phyloP scores from a whole-genome alignment of 2,797 vertebrate genomes.

The Trichosurus vulpecula region DNA sequence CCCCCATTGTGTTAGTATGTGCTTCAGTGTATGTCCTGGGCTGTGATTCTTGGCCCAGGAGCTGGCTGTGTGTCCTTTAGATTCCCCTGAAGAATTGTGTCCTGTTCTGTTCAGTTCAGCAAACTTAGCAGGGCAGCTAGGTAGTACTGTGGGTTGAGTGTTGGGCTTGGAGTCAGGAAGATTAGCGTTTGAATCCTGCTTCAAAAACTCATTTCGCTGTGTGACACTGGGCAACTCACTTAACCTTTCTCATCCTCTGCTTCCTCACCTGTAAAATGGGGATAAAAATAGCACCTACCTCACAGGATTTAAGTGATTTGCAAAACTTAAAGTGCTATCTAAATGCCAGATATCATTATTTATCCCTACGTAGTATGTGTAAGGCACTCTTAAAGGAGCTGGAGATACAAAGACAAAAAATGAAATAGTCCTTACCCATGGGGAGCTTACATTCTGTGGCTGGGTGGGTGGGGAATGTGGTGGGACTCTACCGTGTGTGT shows the following conservation, averaged over 20 bases:
- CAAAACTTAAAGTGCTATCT: background rate
- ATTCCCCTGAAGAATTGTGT: background rate
- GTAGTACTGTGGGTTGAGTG: too few species aligned
- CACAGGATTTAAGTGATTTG: background rate
- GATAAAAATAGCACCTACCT: background rate
- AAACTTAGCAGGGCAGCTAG: background rate
- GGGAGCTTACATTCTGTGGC: background rate
- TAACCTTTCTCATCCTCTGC: background rate
- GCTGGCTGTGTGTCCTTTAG: background rate
- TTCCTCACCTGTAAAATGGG: background rate
- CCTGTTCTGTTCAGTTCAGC: background rate
- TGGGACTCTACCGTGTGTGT: background rate
- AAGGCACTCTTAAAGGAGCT: background rate
- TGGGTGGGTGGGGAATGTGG: rapidly evolving
- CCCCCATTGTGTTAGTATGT: background rate
- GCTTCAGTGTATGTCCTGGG: background rate
- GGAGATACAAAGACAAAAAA: background rate
- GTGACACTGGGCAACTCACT: background rate
- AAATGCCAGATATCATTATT: background rate
- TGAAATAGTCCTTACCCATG: background rate
- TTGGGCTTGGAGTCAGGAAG: background rate
- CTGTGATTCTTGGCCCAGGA: background rate
- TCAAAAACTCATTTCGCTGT: background rate
- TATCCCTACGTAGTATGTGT: background rate
- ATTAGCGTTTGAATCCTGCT: background rate